phyloP scores from a whole-genome alignment of 2,113 vertebrate species.

The Leucosticte australis region DNA sequence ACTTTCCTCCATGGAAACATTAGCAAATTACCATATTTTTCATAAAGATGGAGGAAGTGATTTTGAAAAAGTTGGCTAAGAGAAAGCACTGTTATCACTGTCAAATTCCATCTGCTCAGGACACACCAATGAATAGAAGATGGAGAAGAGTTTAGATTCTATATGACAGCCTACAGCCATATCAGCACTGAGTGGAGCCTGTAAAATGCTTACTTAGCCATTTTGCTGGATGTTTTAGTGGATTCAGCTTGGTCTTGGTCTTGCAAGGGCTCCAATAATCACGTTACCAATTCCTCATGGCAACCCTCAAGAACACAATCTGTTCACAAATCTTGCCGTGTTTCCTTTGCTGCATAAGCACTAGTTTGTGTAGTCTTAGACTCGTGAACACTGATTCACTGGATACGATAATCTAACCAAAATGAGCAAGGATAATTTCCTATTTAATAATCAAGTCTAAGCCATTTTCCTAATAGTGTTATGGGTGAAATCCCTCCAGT shows the following conservation, averaged over 20 bases:
- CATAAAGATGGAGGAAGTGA: not conserved
- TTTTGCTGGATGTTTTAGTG: not conserved
- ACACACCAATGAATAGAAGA: constrained; percentile 27
- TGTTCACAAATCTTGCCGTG: not conserved
- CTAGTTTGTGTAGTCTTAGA: not conserved
- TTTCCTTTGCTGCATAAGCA: not conserved
- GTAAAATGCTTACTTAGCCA: constrained; percentile 10
- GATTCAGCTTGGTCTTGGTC: constrained; percentile 23
- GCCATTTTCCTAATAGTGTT: not conserved
- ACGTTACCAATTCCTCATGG: not conserved
- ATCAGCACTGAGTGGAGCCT: constrained; percentile 9
- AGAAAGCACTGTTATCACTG: constrained; percentile 26
- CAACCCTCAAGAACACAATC: not conserved
- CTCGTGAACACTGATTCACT: not conserved
- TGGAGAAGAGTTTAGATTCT: constrained; percentile 30
- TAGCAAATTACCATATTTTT: not conserved
- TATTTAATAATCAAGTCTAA: not conserved
- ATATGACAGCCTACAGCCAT: constrained; percentile 24
- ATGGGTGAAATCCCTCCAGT: not conserved
- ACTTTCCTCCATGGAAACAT: not conserved
- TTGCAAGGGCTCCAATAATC: constrained; percentile 2
- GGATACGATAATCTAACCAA: not conserved
- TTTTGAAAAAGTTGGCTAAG: constrained; percentile 25
- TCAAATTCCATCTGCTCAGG: constrained; percentile 51
- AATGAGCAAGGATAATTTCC: not conserved